phyloP scores from a whole-genome alignment of 2,113 vertebrate genomes.

The Acanthisitta chloris region DNA sequence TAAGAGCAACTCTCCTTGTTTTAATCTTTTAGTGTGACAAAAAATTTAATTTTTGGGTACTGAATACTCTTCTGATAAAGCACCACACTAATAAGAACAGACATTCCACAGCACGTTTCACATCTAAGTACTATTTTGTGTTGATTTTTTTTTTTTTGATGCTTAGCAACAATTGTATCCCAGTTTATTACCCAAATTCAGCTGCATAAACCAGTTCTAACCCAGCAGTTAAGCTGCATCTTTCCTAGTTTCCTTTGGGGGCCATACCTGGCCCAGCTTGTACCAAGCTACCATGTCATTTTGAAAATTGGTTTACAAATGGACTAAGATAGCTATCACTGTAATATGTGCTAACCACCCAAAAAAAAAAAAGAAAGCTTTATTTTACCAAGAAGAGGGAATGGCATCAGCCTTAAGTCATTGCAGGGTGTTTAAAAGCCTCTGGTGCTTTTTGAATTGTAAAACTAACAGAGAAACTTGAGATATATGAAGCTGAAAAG shows the following conservation, averaged over 20 bases:
- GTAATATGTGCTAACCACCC: neutral
- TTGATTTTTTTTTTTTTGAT: neutral
- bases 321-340: neutral
- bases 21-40: neutral
- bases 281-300: neutral
- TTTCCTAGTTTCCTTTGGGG: neutral
- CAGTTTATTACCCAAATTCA: neutral
- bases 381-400: neutral
- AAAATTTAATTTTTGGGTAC: neutral
- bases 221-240: neutral
- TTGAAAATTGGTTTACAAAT: neutral
- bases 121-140: neutral
- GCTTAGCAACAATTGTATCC: neutral
- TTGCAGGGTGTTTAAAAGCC: neutral
- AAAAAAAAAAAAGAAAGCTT: too few relatives aligned
- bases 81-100: neutral
- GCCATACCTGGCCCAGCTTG: neutral
- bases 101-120: neutral
- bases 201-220: neutral
- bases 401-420: neutral
- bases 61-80: neutral
- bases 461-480: neutral
- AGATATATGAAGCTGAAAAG: neutral
- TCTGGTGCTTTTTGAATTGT: neutral
- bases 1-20: neutral